phyloP scores from a whole-genome alignment of 2,113 vertebrate species.

The Aythya baeri region DNA sequence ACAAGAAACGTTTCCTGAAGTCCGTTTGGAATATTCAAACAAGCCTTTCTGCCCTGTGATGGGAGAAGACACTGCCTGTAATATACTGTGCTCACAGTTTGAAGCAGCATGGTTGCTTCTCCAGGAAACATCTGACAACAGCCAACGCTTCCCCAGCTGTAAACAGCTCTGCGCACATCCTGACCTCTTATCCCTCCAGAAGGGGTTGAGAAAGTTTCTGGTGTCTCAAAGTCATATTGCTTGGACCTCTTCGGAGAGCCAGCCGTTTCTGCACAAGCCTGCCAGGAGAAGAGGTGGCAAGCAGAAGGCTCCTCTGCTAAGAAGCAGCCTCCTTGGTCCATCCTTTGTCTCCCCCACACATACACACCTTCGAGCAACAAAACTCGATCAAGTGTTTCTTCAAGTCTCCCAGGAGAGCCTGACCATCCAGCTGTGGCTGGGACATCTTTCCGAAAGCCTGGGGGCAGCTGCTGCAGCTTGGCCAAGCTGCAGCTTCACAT shows the following conservation, averaged over 20 bases:
- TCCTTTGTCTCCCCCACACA: neutral
- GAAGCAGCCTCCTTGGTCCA: neutral
- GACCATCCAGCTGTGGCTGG: fast-evolving
- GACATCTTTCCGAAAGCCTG: neutral
- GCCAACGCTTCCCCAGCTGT: fast-evolving
- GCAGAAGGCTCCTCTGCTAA: neutral
- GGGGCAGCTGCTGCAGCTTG: neutral
- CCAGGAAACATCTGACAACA: neutral
- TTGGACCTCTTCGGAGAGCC: neutral
- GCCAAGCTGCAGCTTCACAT: fast-evolving
- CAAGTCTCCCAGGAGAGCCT: neutral
- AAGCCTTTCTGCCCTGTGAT: neutral
- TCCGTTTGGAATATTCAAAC: neutral
- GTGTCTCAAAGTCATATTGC: neutral
- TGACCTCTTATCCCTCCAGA: neutral
- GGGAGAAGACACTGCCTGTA: neutral
- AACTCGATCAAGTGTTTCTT: neutral
- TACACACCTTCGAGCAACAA: neutral
- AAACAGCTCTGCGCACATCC: neutral
- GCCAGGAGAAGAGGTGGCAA: neutral
- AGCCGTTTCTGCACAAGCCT: neutral
- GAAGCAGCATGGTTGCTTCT: neutral
- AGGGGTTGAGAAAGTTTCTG: neutral
- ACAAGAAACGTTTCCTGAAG: neutral
- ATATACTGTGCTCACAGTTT: neutral